These are phyloP conservation scores for Sylvietta virens DNA, from an alignment of 2,113 vertebrate genomes.

Conservation along the genomic window DNA sequence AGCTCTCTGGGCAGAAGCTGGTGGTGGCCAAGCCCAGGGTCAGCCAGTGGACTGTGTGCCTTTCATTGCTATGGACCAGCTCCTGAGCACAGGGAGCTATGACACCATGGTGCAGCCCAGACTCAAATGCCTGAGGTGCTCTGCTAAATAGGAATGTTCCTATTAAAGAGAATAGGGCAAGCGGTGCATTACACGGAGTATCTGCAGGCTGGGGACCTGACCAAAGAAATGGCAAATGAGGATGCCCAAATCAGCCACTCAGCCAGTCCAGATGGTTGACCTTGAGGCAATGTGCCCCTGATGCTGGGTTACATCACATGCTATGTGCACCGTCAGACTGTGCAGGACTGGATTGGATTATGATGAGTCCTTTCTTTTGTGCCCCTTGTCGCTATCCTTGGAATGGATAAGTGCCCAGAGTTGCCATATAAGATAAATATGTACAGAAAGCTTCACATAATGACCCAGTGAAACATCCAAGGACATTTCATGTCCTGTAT, in stretches of 20 bases:
- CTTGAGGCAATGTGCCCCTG: rapidly evolving
- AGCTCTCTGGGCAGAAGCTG: background rate
- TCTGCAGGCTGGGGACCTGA: background rate
- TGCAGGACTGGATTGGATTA: rapidly evolving
- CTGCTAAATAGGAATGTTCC: background rate
- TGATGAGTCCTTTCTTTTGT: background rate
- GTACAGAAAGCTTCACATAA: background rate
- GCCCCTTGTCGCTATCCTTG: background rate
- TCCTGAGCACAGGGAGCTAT: rapidly evolving
- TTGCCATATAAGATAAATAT: background rate
- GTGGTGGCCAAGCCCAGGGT: background rate
- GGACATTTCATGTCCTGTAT: background rate
- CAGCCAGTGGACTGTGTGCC: rapidly evolving
- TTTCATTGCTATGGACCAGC: rapidly evolving
- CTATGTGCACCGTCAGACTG: no score
- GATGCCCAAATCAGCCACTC: background rate
- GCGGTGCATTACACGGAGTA: background rate
- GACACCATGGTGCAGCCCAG: rapidly evolving
- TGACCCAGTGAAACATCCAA: background rate
- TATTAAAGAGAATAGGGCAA: background rate
- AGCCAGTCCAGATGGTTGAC: rapidly evolving
- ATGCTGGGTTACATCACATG: rapidly evolving
- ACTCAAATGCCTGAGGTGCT: background rate
- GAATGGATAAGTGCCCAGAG: background rate
- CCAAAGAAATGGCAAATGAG: background rate